Base-by-base conservation (phyloP, 37 sponge, comb jelly and placozoan genomes). In the Lycopodina hypogea region DNA sequence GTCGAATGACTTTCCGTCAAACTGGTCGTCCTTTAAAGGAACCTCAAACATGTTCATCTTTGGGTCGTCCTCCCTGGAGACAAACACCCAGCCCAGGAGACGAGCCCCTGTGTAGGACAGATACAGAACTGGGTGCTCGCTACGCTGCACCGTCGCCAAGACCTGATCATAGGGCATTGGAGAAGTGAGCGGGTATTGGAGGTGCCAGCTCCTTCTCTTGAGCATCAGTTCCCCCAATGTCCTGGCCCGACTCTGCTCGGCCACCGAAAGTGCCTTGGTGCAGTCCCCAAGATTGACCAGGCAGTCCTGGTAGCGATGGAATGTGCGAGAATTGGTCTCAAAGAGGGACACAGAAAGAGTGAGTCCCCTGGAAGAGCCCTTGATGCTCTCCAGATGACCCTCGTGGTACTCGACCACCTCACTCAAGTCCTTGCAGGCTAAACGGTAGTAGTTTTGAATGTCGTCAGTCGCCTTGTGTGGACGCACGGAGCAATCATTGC, bases 141-240 rank as follows among this genome's bases (percentile, higher is more conserved):
- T 77, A 4, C 37, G n/a, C 11, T 69, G 26, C 7, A 78, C 87
- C 42, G 83, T 61, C 30, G 45, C 9, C 42, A 30, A 19, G 8
- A 90, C 74, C 15, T 42, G 56, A 1, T 64, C 64, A 35, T 82
- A 52, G 36, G 35, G 23, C 0, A 85, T 78, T 12, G 90, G 90
- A 57, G 78, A 21, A 24, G 56, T 57, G 9, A 90, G 62, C 23
- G 26, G 42, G 17, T 55, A 24, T 17, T 51, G 38, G 23, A 70
- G 28, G 22, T 28, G 21, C 28, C 29, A 22, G 51, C 38, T 35
- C 28, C 68, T 86, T 48, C 68, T 75, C 64, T 79, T 74, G 57
- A 85, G 74, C 78, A 90, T 33, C 8, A 86, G 57, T 45, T 91
- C 92, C 2, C 92, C 92, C n/a, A 91, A 77, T 26, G 87, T 91